Conservation (phyloP, 2,113 vertebrate genomes). For the Carlito syrichta region DNA sequence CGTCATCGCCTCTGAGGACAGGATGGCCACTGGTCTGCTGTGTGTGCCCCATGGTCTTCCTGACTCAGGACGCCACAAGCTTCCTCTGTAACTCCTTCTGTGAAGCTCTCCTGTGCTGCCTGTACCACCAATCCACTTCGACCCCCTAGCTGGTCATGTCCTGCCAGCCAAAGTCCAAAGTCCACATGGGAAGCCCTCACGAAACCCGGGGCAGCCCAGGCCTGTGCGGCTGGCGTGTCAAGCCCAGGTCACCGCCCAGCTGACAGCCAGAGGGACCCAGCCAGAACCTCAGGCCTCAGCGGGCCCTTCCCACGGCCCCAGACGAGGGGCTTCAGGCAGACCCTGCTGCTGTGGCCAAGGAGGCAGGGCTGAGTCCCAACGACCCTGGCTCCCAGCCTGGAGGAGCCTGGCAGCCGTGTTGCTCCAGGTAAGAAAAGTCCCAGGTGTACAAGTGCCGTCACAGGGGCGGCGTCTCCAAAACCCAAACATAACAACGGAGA, state of each 20-base stretch:
- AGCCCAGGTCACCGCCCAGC: background rate
- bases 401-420: background rate
- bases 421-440: background rate
- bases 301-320: background rate
- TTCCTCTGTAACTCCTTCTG: too few relatives aligned
- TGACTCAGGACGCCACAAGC: background rate
- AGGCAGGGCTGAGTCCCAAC: background rate
- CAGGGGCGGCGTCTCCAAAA: background rate
- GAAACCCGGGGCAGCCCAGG: background rate
- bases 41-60: too few relatives aligned
- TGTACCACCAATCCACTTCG: too few relatives aligned
- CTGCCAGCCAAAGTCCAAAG: too few relatives aligned
- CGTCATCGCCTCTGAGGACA: too few relatives aligned
- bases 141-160: too few relatives aligned
- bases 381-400: too few relatives aligned
- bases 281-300: background rate
- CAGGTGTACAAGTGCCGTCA: background rate
- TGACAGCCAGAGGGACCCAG: background rate
- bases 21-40: too few relatives aligned
- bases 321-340: background rate
- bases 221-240: rapidly evolving
- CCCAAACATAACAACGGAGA: background rate
- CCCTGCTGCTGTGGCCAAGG: background rate
- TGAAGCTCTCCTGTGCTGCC: too few relatives aligned
- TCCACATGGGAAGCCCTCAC: too few relatives aligned